A percentile compares a stretch with the other conserved stretches of the same genome.
Evolutionary conservation across 1,140 invertebrate genomes (phyloP).

Genomic region (Leptonema lineaticorne): DNA sequence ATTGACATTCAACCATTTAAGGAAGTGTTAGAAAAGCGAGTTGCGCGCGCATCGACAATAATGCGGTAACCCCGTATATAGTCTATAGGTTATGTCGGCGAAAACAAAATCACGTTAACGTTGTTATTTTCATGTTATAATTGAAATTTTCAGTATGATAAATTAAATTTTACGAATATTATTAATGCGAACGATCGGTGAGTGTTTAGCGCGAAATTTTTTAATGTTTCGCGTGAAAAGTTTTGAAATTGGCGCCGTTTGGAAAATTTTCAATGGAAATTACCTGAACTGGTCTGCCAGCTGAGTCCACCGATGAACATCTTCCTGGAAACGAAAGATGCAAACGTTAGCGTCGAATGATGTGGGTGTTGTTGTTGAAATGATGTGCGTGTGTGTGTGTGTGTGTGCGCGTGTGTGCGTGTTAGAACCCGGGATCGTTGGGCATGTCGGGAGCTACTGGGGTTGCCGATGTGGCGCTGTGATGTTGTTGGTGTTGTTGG

Average conservation of each 20-base stretch:
- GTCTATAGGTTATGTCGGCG: slow-evolving; percentile 17
- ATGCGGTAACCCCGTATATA: slow-evolving; percentile 18
- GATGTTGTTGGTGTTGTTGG: slow-evolving; percentile 44
- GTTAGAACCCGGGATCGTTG: slow-evolving; percentile 84
- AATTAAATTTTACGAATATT: slow-evolving; percentile 14
- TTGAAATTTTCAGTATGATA: too few relatives aligned
- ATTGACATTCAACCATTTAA: too few relatives aligned
- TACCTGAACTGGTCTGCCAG: slow-evolving; percentile 97
- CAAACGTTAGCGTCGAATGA: slow-evolving; percentile 44
- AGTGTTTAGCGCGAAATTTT: neutral
- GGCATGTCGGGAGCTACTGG: slow-evolving; percentile 64
- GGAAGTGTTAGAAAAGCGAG: too few relatives aligned
- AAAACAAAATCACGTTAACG: too few relatives aligned
- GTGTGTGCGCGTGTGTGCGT: slow-evolving; percentile 26
- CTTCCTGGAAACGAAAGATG: slow-evolving; percentile 87
- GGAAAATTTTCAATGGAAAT: neutral
- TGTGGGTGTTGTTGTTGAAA: too few relatives aligned
- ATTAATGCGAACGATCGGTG: slow-evolving; percentile 1
- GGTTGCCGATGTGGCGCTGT: slow-evolving; percentile 18
- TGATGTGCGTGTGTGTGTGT: too few relatives aligned
- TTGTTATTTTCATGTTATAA: too few relatives aligned
- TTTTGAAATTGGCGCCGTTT: slow-evolving; percentile 4
- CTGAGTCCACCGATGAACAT: slow-evolving; percentile 99
- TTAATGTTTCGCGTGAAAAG: neutral
- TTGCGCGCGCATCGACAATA: slow-evolving; percentile 31